A percentile compares a stretch with the other conserved stretches of the same genome.
phyloP scores from a whole-genome alignment of 1,140 invertebrate species.

The Branchinecta lynchi region DNA sequence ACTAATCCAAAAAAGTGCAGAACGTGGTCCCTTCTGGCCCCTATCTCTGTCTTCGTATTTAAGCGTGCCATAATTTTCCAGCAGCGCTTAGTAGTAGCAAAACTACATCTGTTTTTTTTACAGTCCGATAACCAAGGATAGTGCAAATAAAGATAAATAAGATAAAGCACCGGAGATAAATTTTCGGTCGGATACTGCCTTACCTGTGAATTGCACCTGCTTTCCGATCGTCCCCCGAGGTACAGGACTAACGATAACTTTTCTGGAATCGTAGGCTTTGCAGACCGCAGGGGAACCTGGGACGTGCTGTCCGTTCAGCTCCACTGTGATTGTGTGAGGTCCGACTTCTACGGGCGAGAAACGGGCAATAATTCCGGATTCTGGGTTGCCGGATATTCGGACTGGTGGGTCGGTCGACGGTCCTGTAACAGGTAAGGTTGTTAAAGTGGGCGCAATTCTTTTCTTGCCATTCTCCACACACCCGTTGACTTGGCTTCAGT shows the following conservation, averaged over 20 bases:
- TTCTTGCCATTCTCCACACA: background rate
- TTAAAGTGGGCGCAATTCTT: constrained; percentile 19
- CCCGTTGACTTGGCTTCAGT: constrained; percentile 13
- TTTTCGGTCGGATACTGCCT: constrained; percentile 9
- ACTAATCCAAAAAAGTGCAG: too few relatives aligned
- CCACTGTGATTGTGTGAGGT: constrained; percentile 69
- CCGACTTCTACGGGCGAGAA: constrained; percentile 80
- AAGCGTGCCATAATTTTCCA: too few relatives aligned
- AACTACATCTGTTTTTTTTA: too few relatives aligned
- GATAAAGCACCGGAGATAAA: too few relatives aligned
- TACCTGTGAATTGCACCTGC: constrained; percentile 69
- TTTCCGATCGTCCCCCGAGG: constrained; percentile 58
- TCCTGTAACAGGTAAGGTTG: constrained; percentile 30
- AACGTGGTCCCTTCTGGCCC: too few relatives aligned
- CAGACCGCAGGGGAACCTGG: constrained; percentile 80
- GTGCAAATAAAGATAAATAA: too few relatives aligned
- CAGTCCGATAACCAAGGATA: too few relatives aligned
- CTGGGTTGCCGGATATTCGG: constrained; percentile 70
- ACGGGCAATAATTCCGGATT: constrained; percentile 70
- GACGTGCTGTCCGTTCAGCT: constrained; percentile 77
- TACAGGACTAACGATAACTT: constrained; percentile 68
- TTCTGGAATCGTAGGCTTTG: constrained; percentile 82
- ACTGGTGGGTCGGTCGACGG: constrained; percentile 64
- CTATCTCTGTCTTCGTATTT: too few relatives aligned
- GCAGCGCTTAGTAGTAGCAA: too few relatives aligned